These are phyloP conservation scores for Drosophila busckii DNA, from an alignment of 1,140 invertebrate genomes.

Conservation along the genomic window DNA sequence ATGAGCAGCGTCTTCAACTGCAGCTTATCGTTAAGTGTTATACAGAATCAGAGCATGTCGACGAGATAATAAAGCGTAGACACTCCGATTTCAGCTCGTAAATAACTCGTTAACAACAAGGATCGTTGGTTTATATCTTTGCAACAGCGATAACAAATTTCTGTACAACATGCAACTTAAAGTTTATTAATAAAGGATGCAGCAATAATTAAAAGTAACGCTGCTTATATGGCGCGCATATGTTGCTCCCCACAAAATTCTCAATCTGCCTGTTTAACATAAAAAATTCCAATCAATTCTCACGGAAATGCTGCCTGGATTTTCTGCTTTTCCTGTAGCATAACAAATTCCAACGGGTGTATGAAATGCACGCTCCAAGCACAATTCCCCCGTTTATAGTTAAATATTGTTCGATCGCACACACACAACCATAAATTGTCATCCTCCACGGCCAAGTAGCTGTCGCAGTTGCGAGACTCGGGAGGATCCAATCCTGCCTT, in stretches of 20 bases:
- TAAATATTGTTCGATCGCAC: slow-evolving; percentile 44
- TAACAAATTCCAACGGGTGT: slow-evolving; percentile 57
- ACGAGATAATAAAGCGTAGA: slow-evolving; percentile 28
- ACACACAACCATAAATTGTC: slow-evolving; percentile 48
- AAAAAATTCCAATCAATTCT: slow-evolving; percentile 31
- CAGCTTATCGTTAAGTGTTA: slow-evolving; percentile 35
- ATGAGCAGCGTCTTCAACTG: not conserved
- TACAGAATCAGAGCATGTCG: slow-evolving; percentile 19
- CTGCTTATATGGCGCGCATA: too few species aligned
- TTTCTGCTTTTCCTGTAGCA: slow-evolving; percentile 21
- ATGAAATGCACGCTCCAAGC: slow-evolving; percentile 38
- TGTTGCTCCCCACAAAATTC: not conserved
- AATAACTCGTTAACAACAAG: slow-evolving; percentile 48
- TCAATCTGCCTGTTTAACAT: slow-evolving; percentile 35
- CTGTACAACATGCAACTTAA: too few species aligned
- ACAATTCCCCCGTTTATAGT: slow-evolving; percentile 35
- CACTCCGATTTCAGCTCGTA: slow-evolving; percentile 50
- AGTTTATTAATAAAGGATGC: slow-evolving; percentile 33
- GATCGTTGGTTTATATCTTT: slow-evolving; percentile 19
- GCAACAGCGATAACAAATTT: too few species aligned
- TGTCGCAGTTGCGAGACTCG: too few species aligned
- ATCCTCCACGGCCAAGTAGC: slow-evolving; percentile 52
- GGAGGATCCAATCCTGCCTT: slow-evolving; percentile 58
- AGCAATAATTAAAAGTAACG: too few species aligned
- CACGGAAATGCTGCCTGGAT: slow-evolving; percentile 50